phyloP scores from a whole-genome alignment of 1,140 invertebrate species.

The Pissodes strobi region DNA sequence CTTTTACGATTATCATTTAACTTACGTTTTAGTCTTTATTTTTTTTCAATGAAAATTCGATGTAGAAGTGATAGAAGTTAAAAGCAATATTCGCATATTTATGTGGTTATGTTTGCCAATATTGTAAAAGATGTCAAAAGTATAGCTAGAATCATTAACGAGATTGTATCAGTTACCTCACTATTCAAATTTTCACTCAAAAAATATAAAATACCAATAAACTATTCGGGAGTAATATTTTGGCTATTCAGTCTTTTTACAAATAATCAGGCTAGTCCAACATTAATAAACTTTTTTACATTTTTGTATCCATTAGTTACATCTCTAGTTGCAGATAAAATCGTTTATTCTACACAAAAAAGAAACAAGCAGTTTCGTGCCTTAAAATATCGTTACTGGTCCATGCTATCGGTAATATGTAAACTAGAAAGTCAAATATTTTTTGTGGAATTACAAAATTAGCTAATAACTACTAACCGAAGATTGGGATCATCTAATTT shows the following conservation, averaged over 20 bases:
- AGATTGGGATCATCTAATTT: too few species aligned
- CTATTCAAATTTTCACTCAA: not conserved
- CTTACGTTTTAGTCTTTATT: too few species aligned
- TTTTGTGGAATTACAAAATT: too few species aligned
- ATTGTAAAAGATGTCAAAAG: too few species aligned
- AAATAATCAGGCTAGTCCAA: conserved; percentile 25
- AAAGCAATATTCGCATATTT: too few species aligned
- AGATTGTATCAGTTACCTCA: too few species aligned
- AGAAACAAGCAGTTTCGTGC: not conserved
- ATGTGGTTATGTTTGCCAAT: too few species aligned
- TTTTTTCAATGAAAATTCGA: too few species aligned
- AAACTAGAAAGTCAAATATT: conserved; percentile 2
- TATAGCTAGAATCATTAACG: too few species aligned
- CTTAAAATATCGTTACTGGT: not conserved
- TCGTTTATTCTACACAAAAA: not conserved
- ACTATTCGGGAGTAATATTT: conserved; percentile 21
- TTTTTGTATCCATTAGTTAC: not conserved
- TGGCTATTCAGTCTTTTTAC: conserved; percentile 39
- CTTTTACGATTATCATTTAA: conserved; percentile 11
- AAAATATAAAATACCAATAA: not conserved
- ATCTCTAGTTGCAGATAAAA: not conserved
- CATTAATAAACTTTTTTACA: conserved; percentile 10
- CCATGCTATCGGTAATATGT: not conserved
- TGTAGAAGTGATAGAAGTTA: too few species aligned
- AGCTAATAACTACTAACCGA: too few species aligned